A percentile compares a stretch with the other conserved stretches of the same genome.
phyloP scores from a whole-genome alignment of 2,113 vertebrate species.

The Tachycineta bicolor region DNA sequence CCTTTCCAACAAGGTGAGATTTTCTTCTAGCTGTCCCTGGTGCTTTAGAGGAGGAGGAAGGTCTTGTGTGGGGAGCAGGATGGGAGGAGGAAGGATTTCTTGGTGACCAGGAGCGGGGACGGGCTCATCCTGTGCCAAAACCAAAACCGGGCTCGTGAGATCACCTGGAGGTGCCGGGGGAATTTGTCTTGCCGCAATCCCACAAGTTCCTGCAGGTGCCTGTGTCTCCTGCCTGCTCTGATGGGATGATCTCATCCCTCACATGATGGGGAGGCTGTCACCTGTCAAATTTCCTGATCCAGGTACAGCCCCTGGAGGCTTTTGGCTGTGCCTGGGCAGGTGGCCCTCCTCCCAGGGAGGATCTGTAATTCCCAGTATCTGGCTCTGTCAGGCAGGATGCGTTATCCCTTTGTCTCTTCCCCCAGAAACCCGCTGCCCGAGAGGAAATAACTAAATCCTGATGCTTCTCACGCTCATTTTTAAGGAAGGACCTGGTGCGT shows the following conservation, averaged over 20 bases:
- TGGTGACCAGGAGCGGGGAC: neutral
- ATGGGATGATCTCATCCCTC: neutral
- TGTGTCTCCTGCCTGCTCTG: neutral
- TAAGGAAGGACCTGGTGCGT: constrained; percentile 80
- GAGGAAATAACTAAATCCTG: neutral
- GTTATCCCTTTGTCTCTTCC: neutral
- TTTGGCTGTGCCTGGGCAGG: neutral
- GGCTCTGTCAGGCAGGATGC: neutral
- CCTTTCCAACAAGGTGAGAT: accelerated
- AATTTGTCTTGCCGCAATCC: neutral
- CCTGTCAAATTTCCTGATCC: neutral
- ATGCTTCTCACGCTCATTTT: accelerated
- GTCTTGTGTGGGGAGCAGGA: neutral
- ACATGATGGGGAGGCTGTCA: accelerated
- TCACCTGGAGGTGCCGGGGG: neutral
- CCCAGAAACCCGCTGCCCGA: neutral
- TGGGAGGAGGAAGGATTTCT: neutral
- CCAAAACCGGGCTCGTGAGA: neutral
- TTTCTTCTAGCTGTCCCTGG: neutral
- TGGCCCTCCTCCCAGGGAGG: neutral
- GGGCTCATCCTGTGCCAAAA: neutral
- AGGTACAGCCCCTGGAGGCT: neutral
- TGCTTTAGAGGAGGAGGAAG: neutral
- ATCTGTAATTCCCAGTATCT: neutral
- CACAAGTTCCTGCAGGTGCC: neutral